Evolutionary conservation across 2,888 invertebrate genomes (phyloP).

Genomic region (Heliconius erato): DNA sequence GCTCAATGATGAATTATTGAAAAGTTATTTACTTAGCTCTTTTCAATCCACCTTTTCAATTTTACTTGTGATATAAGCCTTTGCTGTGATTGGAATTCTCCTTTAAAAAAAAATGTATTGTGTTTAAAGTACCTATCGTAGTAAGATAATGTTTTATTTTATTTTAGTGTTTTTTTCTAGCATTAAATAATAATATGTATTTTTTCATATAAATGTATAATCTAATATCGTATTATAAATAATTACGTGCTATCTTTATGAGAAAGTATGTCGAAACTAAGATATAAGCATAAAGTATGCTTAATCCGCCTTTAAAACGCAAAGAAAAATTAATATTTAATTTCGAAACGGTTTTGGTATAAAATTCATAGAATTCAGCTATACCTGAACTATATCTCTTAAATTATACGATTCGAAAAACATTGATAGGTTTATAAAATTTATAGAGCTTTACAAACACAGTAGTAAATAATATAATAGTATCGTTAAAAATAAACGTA

Average conservation of each 20-base stretch:
- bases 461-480: background rate
- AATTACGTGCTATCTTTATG: too few species aligned
- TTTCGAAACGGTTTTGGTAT: background rate
- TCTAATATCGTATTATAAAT: too few species aligned
- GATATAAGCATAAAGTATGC: too few species aligned
- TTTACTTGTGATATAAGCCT: background rate
- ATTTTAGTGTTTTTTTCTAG: background rate
- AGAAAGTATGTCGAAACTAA: too few species aligned
- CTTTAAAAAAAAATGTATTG: background rate
- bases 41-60: background rate
- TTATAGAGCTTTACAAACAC: background rate
- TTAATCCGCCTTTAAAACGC: background rate
- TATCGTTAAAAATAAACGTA: background rate
- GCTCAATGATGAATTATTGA: slow-evolving; percentile 13
- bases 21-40: slow-evolving; percentile 6
- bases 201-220: too few species aligned
- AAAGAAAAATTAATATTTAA: background rate
- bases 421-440: background rate
- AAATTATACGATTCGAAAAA: background rate
- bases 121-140: background rate
- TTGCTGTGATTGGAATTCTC: background rate
- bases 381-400: background rate
- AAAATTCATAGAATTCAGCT: background rate
- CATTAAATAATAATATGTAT: background rate
- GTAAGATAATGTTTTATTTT: background rate